These are phyloP conservation scores for Xiphophorus hellerii DNA, from an alignment of 2,113 vertebrate genomes.

Conservation along the genomic window DNA sequence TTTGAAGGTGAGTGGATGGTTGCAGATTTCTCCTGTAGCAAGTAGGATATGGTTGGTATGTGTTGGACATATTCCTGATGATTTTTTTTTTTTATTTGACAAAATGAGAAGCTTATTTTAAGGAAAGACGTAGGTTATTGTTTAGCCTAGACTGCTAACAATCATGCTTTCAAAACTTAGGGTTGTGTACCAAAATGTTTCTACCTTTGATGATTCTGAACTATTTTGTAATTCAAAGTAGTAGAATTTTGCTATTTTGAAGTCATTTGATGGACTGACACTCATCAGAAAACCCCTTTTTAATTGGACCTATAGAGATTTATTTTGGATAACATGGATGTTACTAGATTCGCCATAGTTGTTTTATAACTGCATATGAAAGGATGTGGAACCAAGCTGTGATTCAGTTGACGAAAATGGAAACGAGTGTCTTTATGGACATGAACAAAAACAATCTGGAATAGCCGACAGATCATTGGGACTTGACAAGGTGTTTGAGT, in stretches of 20 bases:
- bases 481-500: neutral
- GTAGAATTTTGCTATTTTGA: too few species aligned
- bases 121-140: neutral
- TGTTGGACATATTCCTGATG: neutral
- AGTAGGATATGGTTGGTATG: neutral
- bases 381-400: neutral
- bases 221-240: too few species aligned
- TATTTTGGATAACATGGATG: too few species aligned
- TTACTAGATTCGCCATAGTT: neutral
- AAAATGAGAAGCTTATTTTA: neutral
- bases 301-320: neutral
- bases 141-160: neutral
- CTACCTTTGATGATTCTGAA: neutral
- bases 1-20: neutral
- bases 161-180: neutral
- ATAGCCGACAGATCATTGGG: neutral
- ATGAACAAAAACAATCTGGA: neutral
- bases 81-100: neutral
- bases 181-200: neutral
- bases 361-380: neutral
- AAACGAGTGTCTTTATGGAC: neutral
- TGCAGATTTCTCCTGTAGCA: conserved; percentile 17
- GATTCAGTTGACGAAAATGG: neutral
- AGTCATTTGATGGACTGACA: neutral
- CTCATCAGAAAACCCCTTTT: neutral